Evolutionary conservation across 2,888 invertebrate species (phyloP).

Genomic region (Drosophila fulvimacula): DNA sequence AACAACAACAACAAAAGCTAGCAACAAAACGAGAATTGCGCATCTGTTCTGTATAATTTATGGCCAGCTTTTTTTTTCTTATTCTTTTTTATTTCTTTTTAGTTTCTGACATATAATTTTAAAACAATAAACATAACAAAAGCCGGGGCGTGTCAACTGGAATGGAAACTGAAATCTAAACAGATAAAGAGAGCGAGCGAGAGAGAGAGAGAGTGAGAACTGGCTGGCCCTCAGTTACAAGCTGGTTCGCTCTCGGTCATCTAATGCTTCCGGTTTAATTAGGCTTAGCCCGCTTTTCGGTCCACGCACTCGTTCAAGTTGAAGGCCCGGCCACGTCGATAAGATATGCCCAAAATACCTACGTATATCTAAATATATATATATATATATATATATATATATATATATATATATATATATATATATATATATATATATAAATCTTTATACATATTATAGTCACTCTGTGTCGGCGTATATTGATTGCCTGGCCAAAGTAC

Average conservation of each 20-base stretch:
- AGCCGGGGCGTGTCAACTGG: constrained; percentile 68
- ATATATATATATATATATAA: too few relatives aligned
- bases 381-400: neutral
- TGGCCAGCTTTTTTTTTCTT: constrained; percentile 39
- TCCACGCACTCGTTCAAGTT: constrained; percentile 42
- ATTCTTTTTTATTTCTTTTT: constrained; percentile 25
- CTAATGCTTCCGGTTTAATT: constrained; percentile 80
- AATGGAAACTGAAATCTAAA: constrained; percentile 41
- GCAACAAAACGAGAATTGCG: constrained; percentile 48
- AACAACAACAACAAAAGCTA: neutral
- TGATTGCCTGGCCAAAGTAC: constrained; percentile 74
- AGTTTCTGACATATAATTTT: constrained; percentile 57
- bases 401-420: constrained; percentile 2
- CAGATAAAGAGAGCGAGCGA: neutral
- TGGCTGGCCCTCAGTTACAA: constrained; percentile 62
- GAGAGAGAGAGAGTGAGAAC: neutral
- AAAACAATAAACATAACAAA: constrained; percentile 67
- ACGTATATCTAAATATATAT: constrained; percentile 1
- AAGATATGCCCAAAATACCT: constrained; percentile 44
- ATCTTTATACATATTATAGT: too few relatives aligned
- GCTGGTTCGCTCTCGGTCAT: constrained; percentile 37
- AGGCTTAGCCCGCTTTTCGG: constrained; percentile 49
- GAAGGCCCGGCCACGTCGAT: constrained; percentile 50
- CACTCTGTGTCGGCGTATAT: constrained; percentile 45
- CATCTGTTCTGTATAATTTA: constrained; percentile 61